Base-by-base conservation (phyloP, 2,113 vertebrate genomes). In the Pangasianodon gigas region DNA sequence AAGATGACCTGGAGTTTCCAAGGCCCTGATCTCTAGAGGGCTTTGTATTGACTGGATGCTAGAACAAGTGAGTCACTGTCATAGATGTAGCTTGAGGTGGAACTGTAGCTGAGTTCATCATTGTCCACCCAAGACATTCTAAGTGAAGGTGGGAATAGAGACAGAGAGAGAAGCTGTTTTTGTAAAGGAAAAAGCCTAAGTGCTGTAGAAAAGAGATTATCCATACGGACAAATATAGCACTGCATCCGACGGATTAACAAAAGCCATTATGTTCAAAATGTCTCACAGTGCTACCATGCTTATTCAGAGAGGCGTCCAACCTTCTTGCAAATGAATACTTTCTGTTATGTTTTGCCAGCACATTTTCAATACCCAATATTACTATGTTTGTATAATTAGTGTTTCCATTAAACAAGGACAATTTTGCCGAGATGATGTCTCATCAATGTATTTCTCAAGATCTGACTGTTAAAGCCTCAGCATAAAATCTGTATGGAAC, bases 181-280 rank as follows among this genome's bases (percentile, higher is more conserved):
- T 84, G 87, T 60, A 56, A 89, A 84, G 89, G 77, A 51, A 82
- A 91, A 85, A 77, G 65, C 86, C 92, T 87, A 86, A 82, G 79
- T 87, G 75, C 69, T 77, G 89, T 60, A 90, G 77, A 89, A 67
- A 87, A 91, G 21, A 92, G 93, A 95, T 95, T 94, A 95, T 93
- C 77, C 89, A 89, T 88, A 89, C 32, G 65, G 91, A 93, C 92
- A 89, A 94, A 94, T 94, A 93, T 94, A 94, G 93, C 93, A 80
- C 92, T 84, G 89, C 88, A 91, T 58, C 86, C 81, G 77, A 77
- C 81, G 90, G 93, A 95, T 95, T 95, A 94, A 91, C 91, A 62
- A 88, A 65, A 62, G 69, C 67, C 54, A 92, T 92, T 93, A 85
- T 92, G 91, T 87, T 90, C 51, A 67, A 92, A 92, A 93, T 77